Conservation (phyloP, 1,140 invertebrate genomes). For the Orius insidiosus region DNA sequence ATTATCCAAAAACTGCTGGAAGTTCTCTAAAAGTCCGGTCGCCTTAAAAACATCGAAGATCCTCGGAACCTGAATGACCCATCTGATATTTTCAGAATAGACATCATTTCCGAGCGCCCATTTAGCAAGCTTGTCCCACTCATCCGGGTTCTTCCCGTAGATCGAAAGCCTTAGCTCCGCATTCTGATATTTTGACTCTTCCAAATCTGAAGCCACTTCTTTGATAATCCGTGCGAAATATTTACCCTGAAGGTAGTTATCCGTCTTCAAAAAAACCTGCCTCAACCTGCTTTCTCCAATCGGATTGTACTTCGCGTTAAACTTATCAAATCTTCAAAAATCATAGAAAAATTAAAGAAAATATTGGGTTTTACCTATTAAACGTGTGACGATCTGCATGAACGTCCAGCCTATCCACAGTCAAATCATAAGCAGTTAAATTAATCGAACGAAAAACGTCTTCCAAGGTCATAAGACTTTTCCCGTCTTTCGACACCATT, state of each 20-base stretch:
- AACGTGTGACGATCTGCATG: conserved; percentile 43
- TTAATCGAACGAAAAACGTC: conserved; percentile 92
- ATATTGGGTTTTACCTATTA: background rate
- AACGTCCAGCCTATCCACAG: conserved; percentile 97
- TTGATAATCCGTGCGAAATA: conserved; percentile 84
- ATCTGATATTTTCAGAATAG: conserved; percentile 85
- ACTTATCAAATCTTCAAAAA: conserved; percentile 98
- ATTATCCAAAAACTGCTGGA: conserved; percentile 89
- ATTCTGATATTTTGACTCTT: conserved; percentile 98
- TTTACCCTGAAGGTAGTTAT: conserved; percentile 91
- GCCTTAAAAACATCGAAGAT: conserved; percentile 91
- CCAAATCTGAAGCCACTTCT: conserved; percentile 88
- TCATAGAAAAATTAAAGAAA: conserved; percentile 22
- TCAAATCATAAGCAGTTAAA: conserved; percentile 91
- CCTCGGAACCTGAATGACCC: conserved; percentile 91
- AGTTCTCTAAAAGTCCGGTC: conserved; percentile 87
- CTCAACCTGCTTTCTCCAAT: conserved; percentile 88
- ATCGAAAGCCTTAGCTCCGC: conserved; percentile 89
- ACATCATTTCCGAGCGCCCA: conserved; percentile 83
- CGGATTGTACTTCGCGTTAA: conserved; percentile 99
- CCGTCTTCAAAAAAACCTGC: conserved; percentile 97
- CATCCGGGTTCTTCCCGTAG: conserved; percentile 79
- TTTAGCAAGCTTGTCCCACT: conserved; percentile 93
- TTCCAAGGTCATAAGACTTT: conserved; percentile 61
- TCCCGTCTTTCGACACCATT: conserved; percentile 45